Percentiles rank a stretch among this genome's conserved stretches.
These are phyloP conservation scores for Drosophila subobscura DNA, from an alignment of 1,140 invertebrate species.

Conservation along the genomic window DNA sequence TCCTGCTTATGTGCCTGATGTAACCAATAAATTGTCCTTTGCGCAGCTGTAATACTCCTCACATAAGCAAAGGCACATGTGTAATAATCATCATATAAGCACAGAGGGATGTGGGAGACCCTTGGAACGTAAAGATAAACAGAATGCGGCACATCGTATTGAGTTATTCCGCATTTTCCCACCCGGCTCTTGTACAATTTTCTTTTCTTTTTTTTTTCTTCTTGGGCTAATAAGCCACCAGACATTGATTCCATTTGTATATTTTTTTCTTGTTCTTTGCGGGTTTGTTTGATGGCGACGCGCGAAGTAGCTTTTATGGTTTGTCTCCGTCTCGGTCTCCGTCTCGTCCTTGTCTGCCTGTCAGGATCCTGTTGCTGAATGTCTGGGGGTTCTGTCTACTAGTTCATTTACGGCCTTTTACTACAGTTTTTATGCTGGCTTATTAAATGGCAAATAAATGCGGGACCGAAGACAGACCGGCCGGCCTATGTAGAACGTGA, in stretches of 20 bases:
- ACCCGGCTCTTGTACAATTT: conserved; percentile 15
- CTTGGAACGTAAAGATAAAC: background rate
- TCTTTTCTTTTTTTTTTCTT: conserved; percentile 17
- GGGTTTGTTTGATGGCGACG: background rate
- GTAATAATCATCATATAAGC: no score
- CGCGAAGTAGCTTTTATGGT: conserved; percentile 56
- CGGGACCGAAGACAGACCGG: conserved; percentile 4
- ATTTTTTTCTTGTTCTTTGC: conserved; percentile 19
- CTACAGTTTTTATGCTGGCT: conserved; percentile 78
- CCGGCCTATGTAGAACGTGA: conserved; percentile 29
- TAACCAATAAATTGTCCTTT: conserved; percentile 44
- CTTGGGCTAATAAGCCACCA: conserved; percentile 62
- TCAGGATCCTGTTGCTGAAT: background rate
- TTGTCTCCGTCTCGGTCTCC: conserved; percentile 40
- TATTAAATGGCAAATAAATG: conserved; percentile 78
- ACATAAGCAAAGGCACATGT: no score
- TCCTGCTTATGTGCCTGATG: background rate
- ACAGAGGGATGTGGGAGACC: no score
- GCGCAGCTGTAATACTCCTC: conserved; percentile 23
- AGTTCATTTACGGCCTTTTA: conserved; percentile 79
- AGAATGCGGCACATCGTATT: conserved; percentile 14
- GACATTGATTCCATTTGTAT: conserved; percentile 62
- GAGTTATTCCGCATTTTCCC: conserved; percentile 18
- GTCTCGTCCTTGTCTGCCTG: conserved; percentile 35
- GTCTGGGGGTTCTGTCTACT: conserved; percentile 41